Percentiles rank a stretch among this genome's conserved stretches.
Conservation (phyloP, 2,888 invertebrate species). For the Marasmarcha lunaedactyla region DNA sequence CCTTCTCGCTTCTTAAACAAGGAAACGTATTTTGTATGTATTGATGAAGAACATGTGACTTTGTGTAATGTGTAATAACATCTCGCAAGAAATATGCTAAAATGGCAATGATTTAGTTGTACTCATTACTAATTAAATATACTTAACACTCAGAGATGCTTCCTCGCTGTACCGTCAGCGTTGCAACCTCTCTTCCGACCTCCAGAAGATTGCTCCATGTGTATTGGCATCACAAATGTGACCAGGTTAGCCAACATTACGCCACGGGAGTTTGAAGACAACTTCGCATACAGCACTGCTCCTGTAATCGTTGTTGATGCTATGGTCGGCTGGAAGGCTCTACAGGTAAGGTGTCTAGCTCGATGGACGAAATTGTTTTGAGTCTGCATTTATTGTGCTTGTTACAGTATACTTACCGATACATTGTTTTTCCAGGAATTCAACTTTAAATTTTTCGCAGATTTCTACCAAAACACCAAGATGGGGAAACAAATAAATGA, state of each 20-base stretch:
- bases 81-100: too few relatives aligned
- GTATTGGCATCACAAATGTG: slow-evolving; percentile 73
- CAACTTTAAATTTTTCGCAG: slow-evolving; percentile 85
- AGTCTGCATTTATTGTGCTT: not conserved
- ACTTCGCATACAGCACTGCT: slow-evolving; percentile 80
- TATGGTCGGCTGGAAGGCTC: slow-evolving; percentile 83
- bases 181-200: slow-evolving; percentile 74
- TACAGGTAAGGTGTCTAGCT: slow-evolving; percentile 39
- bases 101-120: too few relatives aligned
- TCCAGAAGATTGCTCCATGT: slow-evolving; percentile 85
- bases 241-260: slow-evolving; percentile 76
- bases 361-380: slow-evolving; percentile 2
- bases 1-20: too few relatives aligned
- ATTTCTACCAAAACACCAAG: slow-evolving; percentile 74
- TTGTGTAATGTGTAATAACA: slow-evolving; percentile 12
- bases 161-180: slow-evolving; percentile 35
- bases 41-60: not conserved
- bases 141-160: slow-evolving; percentile 40
- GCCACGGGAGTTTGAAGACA: slow-evolving; percentile 76
- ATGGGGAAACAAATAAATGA: slow-evolving; percentile 68
- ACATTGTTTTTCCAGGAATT: slow-evolving; percentile 71
- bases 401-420: too few relatives aligned
- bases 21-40: not conserved
- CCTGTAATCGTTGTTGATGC: slow-evolving; percentile 92
- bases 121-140: too few relatives aligned